Percentiles rank a stretch among this genome's conserved stretches.
Evolutionary conservation across 2,113 vertebrate species (phyloP).

Genomic region (Mionectes macconnelli): DNA sequence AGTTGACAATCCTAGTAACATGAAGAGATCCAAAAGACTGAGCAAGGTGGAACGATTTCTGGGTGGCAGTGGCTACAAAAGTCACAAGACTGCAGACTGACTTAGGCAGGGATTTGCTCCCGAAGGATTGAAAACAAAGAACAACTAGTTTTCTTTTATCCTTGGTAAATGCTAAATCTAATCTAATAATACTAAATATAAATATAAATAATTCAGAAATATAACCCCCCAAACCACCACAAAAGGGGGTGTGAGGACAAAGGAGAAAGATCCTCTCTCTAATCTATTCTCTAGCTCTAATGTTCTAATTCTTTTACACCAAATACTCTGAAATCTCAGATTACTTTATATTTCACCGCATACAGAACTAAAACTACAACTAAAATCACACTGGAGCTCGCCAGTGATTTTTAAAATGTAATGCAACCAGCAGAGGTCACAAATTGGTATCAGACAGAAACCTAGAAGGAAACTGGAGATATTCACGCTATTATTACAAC

Average conservation of each 20-base stretch:
- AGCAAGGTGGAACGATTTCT: not conserved
- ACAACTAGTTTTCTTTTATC: not conserved
- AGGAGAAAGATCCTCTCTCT: not conserved
- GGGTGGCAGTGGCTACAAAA: not conserved
- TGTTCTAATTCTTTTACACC: not conserved
- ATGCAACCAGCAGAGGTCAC: not conserved
- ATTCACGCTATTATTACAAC: not conserved
- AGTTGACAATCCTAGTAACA: not conserved
- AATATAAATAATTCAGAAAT: not conserved
- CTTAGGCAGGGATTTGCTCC: not conserved
- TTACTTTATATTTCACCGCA: not conserved
- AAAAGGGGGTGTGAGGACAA: accelerated
- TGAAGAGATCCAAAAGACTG: not conserved
- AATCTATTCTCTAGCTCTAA: not conserved
- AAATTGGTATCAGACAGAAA: not conserved
- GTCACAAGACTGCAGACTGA: not conserved
- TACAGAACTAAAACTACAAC: not conserved
- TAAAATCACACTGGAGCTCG: not conserved
- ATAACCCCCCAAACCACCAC: not conserved
- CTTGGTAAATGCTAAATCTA: not conserved
- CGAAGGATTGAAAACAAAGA: not conserved
- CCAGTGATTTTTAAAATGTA: not conserved
- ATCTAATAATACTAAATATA: no score
- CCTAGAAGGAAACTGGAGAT: not conserved
- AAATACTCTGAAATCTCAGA: not conserved